These are phyloP conservation scores for Antitype chi DNA, from an alignment of 2,888 invertebrate species.

Conservation along the genomic window DNA sequence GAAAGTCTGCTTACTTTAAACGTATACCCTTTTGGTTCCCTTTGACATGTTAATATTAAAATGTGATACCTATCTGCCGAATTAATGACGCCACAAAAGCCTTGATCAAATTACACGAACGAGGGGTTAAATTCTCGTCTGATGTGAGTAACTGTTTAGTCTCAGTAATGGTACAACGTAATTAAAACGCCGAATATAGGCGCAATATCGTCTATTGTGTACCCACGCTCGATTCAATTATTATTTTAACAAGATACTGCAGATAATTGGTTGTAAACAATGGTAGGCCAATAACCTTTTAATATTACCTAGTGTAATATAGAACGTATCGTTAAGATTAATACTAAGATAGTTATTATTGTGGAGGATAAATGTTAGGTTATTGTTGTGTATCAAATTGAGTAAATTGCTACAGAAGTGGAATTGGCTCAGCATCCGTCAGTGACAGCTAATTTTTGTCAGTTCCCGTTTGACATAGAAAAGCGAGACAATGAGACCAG, in stretches of 20 bases:
- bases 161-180: conserved; percentile 50
- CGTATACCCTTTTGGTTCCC: conserved; percentile 10
- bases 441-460: conserved; percentile 20
- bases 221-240: conserved; percentile 73
- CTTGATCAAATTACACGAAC: conserved; percentile 33
- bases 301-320: conserved; percentile 62
- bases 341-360: conserved; percentile 32
- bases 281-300: conserved; percentile 69
- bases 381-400: conserved; percentile 31
- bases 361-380: conserved; percentile 18
- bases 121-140: conserved; percentile 20
- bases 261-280: conserved; percentile 70
- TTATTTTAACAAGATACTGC: conserved; percentile 70
- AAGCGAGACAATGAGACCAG: conserved; percentile 53
- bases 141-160: conserved; percentile 40
- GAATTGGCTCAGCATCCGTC: conserved; percentile 25
- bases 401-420: background rate
- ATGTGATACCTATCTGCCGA: conserved; percentile 36
- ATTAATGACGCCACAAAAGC: conserved; percentile 45
- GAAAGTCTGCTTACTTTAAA: conserved; percentile 16
- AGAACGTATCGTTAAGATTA: conserved; percentile 53
- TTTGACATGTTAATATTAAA: conserved; percentile 51
- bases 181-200: conserved; percentile 59
- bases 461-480: conserved; percentile 47
- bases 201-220: conserved; percentile 56